Base-by-base conservation (phyloP, 2,888 invertebrate species). In the Dione juno region DNA sequence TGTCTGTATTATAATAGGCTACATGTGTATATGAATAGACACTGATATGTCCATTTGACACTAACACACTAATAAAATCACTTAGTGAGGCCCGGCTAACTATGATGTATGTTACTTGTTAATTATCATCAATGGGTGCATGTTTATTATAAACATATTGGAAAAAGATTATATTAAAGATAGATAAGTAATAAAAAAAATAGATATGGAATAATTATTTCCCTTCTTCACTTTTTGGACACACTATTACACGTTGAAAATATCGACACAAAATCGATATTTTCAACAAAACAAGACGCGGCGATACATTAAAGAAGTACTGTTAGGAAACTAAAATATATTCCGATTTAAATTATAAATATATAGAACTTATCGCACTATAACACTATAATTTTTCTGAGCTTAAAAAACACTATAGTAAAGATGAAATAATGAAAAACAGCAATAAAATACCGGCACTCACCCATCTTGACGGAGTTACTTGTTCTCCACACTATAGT, bases 211-310 rank as follows among this genome's bases (percentile, higher is more conserved):
- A 53, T 14, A 35, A 35, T 53, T 35, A 35, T 54, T 35, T 13
- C 8, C 28, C 21, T 11, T 28, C 28, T 28, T 28, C 28, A 2
- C n/a, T n/a, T n/a, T n/a, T n/a, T n/a, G n/a, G n/a, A n/a, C n/a
- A n/a, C n/a, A n/a, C n/a, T n/a, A n/a, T n/a, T n/a, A n/a, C n/a
- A n/a, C n/a, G n/a, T n/a, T n/a, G n/a, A n/a, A n/a, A n/a, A n/a
- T n/a, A n/a, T n/a, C n/a, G n/a, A n/a, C n/a, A n/a, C n/a, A 89
- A 90, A 92, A 92, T 92, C 92, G 82, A 92, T 92, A 92, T 77
- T 85, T 84, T 74, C 75, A 77, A 84, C 88, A 88, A 84, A 82
- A 84, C 79, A 84, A 80, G 73, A 75, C 64, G 65, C 68, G 52
- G 14, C 11, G 52, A 54, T 28, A 68, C 54, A 53, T 69, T 61